Base-by-base conservation (phyloP, 37 sponge, comb jelly and placozoan species). In the Hexactinellida sp. region DNA sequence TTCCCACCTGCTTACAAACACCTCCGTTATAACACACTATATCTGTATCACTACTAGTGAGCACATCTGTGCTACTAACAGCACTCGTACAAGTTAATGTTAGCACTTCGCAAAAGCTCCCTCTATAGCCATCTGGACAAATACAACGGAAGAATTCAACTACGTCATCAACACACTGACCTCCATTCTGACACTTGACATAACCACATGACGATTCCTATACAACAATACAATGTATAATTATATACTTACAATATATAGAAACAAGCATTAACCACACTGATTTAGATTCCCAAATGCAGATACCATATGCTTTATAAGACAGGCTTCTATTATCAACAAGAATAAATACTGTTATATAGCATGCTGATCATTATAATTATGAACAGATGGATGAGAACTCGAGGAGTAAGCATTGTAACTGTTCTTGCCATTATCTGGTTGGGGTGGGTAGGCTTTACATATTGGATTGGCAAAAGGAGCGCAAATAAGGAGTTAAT, bases 101-200 rank as follows among this genome's bases (percentile, higher is more conserved):
- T 28, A 63, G 13, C 25, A 86, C 36, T 38, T 90, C 89, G 87
- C 93, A 92, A 38, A 83, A 83, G 5, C 9, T 23, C 13, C 93
- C 93, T n/a, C 41, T 55, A 55, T 82, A 92, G 0, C 89, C 89
- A 82, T 36, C 55, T 23, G 83, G 37, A 83, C 93, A 92, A 0
- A 36, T 34, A 82, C 93, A 92, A 23, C 54, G 52, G 37, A 87
- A 92, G 25, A 84, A 82, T 9, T 63, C 38, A 0, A 1, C 39
- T 0, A 0, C 30, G 24, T 36, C 36, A 13, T 89, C 83, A 36
- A 54, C 54, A 36, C 93, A 92, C 0, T 54, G 84, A 0, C 87
- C 90, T 37, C 89, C 90, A 84, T 92, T 92, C 52, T 63, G 84
- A 54, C 93, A 92, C 24, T 38, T 35, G 0, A 92, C 84, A 54